phyloP scores from a whole-genome alignment of 2,113 vertebrate genomes.

The Passer montanus region DNA sequence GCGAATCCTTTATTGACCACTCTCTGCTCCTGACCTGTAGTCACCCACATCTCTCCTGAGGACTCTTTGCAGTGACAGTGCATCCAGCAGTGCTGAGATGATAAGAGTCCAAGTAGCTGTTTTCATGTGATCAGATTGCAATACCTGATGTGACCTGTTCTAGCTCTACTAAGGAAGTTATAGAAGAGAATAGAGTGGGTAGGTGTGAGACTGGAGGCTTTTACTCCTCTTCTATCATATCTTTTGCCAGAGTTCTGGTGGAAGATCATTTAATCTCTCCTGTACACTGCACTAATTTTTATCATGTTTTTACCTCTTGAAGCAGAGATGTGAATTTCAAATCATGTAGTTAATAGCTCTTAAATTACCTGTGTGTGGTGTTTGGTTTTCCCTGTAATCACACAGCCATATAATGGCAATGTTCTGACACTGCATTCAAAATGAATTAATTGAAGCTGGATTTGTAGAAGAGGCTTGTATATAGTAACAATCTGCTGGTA shows the following conservation, averaged over 20 bases:
- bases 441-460: neutral
- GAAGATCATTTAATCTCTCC: neutral
- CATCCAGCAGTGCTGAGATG: neutral
- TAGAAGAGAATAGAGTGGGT: neutral
- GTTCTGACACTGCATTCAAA: neutral
- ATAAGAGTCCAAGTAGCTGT: neutral
- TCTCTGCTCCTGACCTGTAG: neutral
- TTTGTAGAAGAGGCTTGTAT: neutral
- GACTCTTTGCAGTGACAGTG: neutral
- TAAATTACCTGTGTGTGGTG: neutral
- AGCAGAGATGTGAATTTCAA: neutral
- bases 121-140: neutral
- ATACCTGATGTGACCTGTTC: neutral
- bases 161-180: neutral
- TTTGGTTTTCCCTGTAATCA: neutral
- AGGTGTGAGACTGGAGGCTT: neutral
- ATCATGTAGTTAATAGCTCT: neutral
- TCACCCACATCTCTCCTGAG: neutral
- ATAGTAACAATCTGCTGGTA: neutral
- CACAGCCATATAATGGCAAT: neutral
- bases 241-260: neutral
- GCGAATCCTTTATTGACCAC: accelerated
- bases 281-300: no score
- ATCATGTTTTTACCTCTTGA: neutral
- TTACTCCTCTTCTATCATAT: neutral